Percentiles rank a stretch among this genome's conserved stretches.
Conservation (phyloP, 2,888 invertebrate genomes). For the Ashinkailepas kermadecensis region DNA sequence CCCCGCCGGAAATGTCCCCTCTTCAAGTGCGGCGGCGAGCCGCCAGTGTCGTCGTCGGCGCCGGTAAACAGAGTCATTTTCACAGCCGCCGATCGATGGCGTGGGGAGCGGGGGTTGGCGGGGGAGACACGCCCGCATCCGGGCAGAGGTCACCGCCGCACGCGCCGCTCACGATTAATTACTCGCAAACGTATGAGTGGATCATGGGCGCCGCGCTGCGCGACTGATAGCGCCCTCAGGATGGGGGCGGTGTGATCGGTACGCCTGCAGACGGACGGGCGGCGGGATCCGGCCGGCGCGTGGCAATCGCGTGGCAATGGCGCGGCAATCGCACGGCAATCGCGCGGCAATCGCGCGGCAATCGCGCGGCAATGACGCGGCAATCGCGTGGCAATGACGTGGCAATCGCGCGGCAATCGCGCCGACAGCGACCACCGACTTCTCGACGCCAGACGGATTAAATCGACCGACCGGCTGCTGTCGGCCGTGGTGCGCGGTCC, state of each 20-base stretch:
- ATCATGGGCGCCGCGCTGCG: neutral
- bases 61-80: constrained; percentile 13
- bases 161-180: neutral
- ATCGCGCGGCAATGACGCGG: too few species aligned
- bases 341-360: neutral
- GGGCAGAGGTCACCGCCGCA: neutral
- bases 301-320: neutral
- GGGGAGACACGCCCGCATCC: neutral
- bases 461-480: too few species aligned
- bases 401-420: neutral
- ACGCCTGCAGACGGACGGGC: neutral
- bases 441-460: too few species aligned
- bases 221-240: neutral
- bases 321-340: neutral
- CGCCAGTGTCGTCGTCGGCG: neutral
- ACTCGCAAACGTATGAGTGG: neutral
- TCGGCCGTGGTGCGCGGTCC: too few species aligned
- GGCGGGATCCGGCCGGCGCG: too few species aligned
- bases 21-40: too few species aligned
- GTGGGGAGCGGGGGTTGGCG: neutral
- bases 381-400: too few species aligned
- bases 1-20: too few species aligned
- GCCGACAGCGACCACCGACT: neutral
- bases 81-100: neutral
- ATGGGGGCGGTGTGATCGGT: neutral